Base-by-base conservation (phyloP, 2,888 invertebrate genomes). In the Cerastoderma edule region DNA sequence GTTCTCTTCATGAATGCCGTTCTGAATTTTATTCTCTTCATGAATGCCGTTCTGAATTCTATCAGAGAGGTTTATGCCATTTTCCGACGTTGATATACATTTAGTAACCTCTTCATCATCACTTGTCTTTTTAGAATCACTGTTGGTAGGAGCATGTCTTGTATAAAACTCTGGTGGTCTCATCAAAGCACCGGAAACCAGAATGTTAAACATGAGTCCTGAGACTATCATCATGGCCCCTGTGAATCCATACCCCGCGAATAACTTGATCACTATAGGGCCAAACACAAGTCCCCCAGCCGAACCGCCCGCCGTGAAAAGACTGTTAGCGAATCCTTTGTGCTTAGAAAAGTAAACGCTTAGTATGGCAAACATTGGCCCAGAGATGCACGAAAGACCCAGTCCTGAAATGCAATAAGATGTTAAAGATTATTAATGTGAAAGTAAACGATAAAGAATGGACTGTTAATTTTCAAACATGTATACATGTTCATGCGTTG, bases 201-300 rank as follows among this genome's bases (percentile, higher is more conserved):
- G 32, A 2, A 70, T 75, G 33, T 75, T 66, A n/a, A 63, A 16
- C 2, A 50, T 24, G 24, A 75, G 35, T 6, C 70, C 75, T 2
- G 75, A 54, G 1, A 66, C 67, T 6, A 75, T 60, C 13, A 75
- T 32, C 70, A 75, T n/a, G 2, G 75, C 71, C 24, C 75, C 70
- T 19, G 75, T 67, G 56, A 67, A 75, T 6, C 75, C 75, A 24
- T 70, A 70, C 24, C 48, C 56, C 48, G 70, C 70, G 33, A 75
- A 75, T 28, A 75, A 27, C 16, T 50, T 44, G 8, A 70, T 70
- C 28, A 70, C 66, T 3, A 75, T 57, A 0, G 75, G 75, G 35
- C 67, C 75, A 28, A 75, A 75, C 1, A 71, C 48, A 50, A 75
- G 70, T n/a, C 66, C 57, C 22, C 75, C 75, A 6, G 67, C n/a